These are phyloP conservation scores for Avahi laniger DNA, from an alignment of 2,797 vertebrate genomes.

Conservation along the genomic window DNA sequence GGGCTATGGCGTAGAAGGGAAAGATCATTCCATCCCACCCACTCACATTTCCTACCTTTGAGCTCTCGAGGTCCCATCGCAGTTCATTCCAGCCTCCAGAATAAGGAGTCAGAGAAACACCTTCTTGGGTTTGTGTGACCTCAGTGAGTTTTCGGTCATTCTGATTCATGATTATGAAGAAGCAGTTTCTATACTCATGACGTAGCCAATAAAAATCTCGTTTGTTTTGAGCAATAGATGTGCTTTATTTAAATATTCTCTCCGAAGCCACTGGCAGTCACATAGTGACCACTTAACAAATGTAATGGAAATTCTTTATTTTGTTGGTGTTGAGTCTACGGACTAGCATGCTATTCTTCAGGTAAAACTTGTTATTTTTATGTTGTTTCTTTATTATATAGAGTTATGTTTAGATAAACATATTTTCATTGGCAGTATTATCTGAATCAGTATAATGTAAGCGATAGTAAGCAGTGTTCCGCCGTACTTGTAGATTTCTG, in stretches of 20 bases:
- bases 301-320: neutral
- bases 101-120: neutral
- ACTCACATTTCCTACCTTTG: neutral
- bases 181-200: neutral
- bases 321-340: neutral
- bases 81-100: neutral
- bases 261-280: neutral
- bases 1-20: neutral
- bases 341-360: neutral
- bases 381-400: neutral
- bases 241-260: slow-evolving; percentile 27
- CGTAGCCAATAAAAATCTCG: neutral
- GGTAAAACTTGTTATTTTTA: neutral
- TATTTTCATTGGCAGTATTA: neutral
- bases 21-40: neutral
- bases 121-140: neutral
- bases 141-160: neutral
- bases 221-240: neutral
- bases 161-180: neutral
- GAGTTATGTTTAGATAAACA: neutral
- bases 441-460: neutral
- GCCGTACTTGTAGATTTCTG: neutral
- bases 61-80: neutral
- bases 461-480: neutral
- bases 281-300: neutral